Evolutionary conservation across 2,113 vertebrate species (phyloP).

Genomic region (Clarias macrocephalus): DNA sequence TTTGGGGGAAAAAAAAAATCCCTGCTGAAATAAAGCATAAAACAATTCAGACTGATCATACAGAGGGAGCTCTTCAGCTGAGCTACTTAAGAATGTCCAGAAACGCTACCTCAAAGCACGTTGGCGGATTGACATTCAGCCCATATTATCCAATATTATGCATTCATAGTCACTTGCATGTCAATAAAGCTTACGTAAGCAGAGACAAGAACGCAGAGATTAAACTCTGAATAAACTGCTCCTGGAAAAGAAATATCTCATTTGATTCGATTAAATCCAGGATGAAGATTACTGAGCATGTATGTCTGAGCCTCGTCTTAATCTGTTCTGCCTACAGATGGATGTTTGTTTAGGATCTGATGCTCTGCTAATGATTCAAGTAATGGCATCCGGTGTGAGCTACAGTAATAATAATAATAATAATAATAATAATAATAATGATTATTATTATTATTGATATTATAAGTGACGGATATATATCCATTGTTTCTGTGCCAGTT

Average conservation of each 20-base stretch:
- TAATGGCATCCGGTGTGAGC: neutral
- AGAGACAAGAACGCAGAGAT: slow-evolving; percentile 37
- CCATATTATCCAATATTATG: slow-evolving; percentile 39
- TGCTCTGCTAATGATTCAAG: slow-evolving; percentile 30
- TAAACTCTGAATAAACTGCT: slow-evolving; percentile 48
- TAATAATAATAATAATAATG: neutral
- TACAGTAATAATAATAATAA: neutral
- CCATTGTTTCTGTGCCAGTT: too few relatives aligned
- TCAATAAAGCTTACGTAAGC: slow-evolving; percentile 35
- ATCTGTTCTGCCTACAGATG: slow-evolving; percentile 25
- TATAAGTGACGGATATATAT: too few relatives aligned
- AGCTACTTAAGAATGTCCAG: neutral
- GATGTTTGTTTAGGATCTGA: slow-evolving; percentile 31
- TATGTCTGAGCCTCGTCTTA: slow-evolving; percentile 32
- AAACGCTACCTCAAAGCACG: neutral
- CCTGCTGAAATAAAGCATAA: neutral
- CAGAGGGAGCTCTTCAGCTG: neutral
- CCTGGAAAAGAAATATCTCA: slow-evolving; percentile 35
- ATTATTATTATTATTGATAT: too few relatives aligned
- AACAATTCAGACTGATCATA: neutral
- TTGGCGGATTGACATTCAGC: slow-evolving; percentile 32
- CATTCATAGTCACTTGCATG: slow-evolving; percentile 46
- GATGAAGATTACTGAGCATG: slow-evolving; percentile 49
- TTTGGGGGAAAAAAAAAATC: too few relatives aligned
- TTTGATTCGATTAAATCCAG: slow-evolving; percentile 52